A percentile compares a stretch with the other conserved stretches of the same genome.
Evolutionary conservation across 2,888 invertebrate species (phyloP).

Genomic region (Euclidia mi): DNA sequence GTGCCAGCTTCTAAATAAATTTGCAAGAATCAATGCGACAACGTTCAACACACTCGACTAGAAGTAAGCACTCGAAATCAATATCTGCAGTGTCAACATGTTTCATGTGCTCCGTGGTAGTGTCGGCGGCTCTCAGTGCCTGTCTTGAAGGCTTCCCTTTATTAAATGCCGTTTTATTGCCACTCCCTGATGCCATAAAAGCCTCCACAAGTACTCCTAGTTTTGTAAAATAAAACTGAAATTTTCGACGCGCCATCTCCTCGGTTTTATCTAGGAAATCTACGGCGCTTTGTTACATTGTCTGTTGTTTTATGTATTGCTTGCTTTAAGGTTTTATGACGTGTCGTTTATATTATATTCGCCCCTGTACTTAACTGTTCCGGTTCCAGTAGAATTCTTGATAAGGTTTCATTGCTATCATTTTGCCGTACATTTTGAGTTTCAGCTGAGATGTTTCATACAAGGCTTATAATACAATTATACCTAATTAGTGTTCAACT

Average conservation of each 20-base stretch:
- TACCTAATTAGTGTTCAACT: conserved; percentile 3
- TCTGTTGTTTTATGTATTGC: conserved; percentile 78
- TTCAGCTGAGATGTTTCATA: neutral
- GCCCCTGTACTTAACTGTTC: conserved; percentile 69
- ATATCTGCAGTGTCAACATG: conserved; percentile 65
- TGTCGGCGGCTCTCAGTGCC: conserved; percentile 49
- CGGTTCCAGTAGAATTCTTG: conserved; percentile 63
- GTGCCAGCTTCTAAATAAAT: conserved; percentile 69
- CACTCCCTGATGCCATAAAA: conserved; percentile 69
- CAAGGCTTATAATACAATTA: neutral
- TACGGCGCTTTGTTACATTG: conserved; percentile 71
- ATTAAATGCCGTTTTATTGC: conserved; percentile 77
- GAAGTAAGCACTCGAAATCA: conserved; percentile 64
- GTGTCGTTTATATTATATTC: conserved; percentile 69
- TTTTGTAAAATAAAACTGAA: conserved; percentile 79
- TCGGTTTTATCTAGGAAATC: conserved; percentile 73
- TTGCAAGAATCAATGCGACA: conserved; percentile 72
- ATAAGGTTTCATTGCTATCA: conserved; percentile 55
- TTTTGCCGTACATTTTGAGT: conserved; percentile 35
- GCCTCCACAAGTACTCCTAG: conserved; percentile 67
- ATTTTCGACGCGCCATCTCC: conserved; percentile 68
- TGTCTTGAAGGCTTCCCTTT: conserved; percentile 64
- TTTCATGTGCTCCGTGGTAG: conserved; percentile 52
- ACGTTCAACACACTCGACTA: conserved; percentile 57
- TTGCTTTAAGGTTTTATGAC: conserved; percentile 71